Evolutionary conservation across 2,797 vertebrate species (phyloP).

Genomic region (Sciaenops ocellatus): DNA sequence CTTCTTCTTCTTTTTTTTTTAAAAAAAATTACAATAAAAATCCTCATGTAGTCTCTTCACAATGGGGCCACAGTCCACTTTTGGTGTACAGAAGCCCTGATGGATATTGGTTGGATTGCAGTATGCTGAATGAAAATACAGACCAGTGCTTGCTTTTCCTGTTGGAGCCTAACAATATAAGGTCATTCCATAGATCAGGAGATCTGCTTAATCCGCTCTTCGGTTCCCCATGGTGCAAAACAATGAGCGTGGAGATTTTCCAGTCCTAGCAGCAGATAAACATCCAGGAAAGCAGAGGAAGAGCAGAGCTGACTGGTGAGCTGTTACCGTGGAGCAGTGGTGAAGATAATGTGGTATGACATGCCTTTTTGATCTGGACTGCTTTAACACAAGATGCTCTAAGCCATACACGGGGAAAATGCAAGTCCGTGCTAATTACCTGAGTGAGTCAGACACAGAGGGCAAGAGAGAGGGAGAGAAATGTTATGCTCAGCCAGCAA

Average conservation of each 20-base stretch:
- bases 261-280: constrained; percentile 78
- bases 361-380: constrained; percentile 77
- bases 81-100: constrained; percentile 23
- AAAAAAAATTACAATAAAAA: not conserved
- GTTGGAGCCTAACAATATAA: constrained; percentile 51
- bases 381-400: constrained; percentile 73
- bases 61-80: not conserved
- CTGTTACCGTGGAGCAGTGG: constrained; percentile 54
- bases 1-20: not conserved
- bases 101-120: constrained; percentile 46
- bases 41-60: not conserved
- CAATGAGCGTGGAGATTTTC: constrained; percentile 70
- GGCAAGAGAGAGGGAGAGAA: constrained; percentile 13
- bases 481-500: constrained; percentile 54
- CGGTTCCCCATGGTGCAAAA: constrained; percentile 66
- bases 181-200: constrained; percentile 72
- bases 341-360: constrained; percentile 78
- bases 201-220: constrained; percentile 72
- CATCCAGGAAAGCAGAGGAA: constrained; percentile 69
- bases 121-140: constrained; percentile 41
- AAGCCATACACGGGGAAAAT: constrained; percentile 71
- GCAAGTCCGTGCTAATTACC: constrained; percentile 78
- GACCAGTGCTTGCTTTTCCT: constrained; percentile 55
- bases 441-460: constrained; percentile 55
- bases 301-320: constrained; percentile 65